These are phyloP conservation scores for Oceanodroma leucorhoa DNA, from an alignment of 2,797 vertebrate genomes.

Conservation along the genomic window DNA sequence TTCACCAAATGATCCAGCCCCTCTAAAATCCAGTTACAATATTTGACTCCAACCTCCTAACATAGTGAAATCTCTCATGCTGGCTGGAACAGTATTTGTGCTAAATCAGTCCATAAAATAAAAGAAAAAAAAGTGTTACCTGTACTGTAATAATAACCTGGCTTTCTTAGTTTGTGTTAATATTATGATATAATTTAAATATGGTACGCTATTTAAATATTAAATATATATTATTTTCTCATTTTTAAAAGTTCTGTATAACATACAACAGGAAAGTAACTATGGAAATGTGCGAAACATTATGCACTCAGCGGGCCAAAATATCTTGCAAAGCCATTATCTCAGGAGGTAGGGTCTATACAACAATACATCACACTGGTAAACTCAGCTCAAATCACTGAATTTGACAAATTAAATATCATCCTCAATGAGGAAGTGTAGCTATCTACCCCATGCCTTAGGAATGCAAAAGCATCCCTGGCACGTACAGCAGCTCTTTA, in stretches of 20 bases:
- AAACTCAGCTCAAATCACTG: not conserved
- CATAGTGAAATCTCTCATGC: not conserved
- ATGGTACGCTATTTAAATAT: not conserved
- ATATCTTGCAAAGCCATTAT: not conserved
- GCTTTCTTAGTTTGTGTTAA: not conserved
- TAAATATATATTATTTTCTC: not conserved
- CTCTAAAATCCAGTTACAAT: not conserved
- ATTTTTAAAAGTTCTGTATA: not conserved
- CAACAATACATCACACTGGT: not conserved
- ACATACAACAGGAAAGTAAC: not conserved
- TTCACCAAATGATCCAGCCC: not conserved
- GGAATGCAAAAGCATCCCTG: not conserved
- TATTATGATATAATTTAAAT: not conserved
- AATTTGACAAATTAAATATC: not conserved
- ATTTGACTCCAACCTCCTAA: not conserved
- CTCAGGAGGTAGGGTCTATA: not conserved
- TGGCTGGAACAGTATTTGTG: not conserved
- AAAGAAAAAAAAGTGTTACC: not conserved
- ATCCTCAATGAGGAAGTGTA: not conserved
- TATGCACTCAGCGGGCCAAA: not conserved
- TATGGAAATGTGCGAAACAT: not conserved
- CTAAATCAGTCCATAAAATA: not conserved
- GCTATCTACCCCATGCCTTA: not conserved
- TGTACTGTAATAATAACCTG: not conserved
- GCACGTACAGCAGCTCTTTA: not conserved